phyloP scores from a whole-genome alignment of 2,888 invertebrate species.

The Cephonodes hylas region DNA sequence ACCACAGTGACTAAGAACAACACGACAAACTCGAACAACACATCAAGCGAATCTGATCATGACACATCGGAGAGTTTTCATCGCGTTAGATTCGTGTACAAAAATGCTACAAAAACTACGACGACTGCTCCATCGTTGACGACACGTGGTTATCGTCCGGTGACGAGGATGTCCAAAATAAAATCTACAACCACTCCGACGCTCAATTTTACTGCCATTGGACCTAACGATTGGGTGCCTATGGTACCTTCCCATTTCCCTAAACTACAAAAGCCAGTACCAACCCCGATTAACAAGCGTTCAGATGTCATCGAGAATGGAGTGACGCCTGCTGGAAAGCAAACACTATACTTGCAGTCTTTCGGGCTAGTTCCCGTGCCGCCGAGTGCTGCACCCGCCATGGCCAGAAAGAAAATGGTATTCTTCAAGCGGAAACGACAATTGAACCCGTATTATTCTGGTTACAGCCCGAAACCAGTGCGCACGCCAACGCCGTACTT shows the following conservation, averaged over 20 bases:
- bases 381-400: slow-evolving; percentile 33
- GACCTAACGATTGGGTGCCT: slow-evolving; percentile 72
- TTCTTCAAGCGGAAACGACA: slow-evolving; percentile 55
- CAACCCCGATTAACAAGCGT: slow-evolving; percentile 47
- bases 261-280: slow-evolving; percentile 38
- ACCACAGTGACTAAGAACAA: slow-evolving; percentile 38
- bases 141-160: slow-evolving; percentile 56
- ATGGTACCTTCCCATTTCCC: slow-evolving; percentile 66
- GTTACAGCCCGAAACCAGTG: slow-evolving; percentile 53
- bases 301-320: slow-evolving; percentile 42
- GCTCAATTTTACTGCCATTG: slow-evolving; percentile 45
- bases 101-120: slow-evolving; percentile 37
- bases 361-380: slow-evolving; percentile 60
- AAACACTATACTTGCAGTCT: slow-evolving; percentile 59
- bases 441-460: slow-evolving; percentile 54
- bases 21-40: slow-evolving; percentile 39
- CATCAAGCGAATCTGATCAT: slow-evolving; percentile 44
- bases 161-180: slow-evolving; percentile 61
- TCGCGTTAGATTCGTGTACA: slow-evolving; percentile 45
- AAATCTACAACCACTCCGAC: slow-evolving; percentile 44
- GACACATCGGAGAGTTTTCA: slow-evolving; percentile 47
- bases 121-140: slow-evolving; percentile 43
- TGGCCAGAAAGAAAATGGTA: slow-evolving; percentile 54
- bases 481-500: slow-evolving; percentile 40
- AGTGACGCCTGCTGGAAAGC: slow-evolving; percentile 39